phyloP scores from a whole-genome alignment of 92 coral and sea anemone genomes.

The Porites evermanni region DNA sequence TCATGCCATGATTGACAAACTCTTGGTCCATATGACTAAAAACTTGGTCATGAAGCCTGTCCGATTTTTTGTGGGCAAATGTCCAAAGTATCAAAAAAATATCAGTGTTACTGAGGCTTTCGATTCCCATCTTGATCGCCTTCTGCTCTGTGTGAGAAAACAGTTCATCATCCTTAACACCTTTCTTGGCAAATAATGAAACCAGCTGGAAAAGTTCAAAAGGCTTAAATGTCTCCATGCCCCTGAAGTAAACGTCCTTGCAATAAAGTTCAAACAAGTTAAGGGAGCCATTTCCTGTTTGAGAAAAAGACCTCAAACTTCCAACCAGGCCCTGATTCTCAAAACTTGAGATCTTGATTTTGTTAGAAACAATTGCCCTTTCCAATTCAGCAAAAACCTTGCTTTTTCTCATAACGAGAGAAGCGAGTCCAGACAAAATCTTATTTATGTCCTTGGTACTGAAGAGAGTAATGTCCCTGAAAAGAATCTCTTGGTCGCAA shows the following conservation, averaged over 20 bases:
- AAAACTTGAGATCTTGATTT: not conserved
- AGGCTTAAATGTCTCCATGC: not conserved
- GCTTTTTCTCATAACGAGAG: not conserved
- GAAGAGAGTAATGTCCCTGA: not conserved
- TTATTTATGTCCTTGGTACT: not conserved
- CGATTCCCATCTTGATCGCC: not conserved
- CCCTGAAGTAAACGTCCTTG: not conserved
- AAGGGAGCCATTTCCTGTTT: not conserved
- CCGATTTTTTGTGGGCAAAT: not conserved
- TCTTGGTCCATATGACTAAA: not conserved
- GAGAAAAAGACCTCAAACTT: not conserved
- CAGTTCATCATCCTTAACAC: not conserved
- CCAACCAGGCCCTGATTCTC: not conserved
- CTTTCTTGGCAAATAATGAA: not conserved
- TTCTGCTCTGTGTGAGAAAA: not conserved
- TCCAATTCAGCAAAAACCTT: not conserved
- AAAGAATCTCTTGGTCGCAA: not conserved
- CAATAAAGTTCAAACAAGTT: not conserved
- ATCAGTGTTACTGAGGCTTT: not conserved
- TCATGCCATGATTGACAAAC: not conserved
- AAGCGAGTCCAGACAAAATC: not conserved
- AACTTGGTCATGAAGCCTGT: not conserved
- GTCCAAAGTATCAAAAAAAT: conserved; percentile 1
- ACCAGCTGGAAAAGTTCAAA: not conserved
- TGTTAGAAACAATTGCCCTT: not conserved